Evolutionary conservation across 2,113 vertebrate species (phyloP).

Genomic region (Mastomys coucha): DNA sequence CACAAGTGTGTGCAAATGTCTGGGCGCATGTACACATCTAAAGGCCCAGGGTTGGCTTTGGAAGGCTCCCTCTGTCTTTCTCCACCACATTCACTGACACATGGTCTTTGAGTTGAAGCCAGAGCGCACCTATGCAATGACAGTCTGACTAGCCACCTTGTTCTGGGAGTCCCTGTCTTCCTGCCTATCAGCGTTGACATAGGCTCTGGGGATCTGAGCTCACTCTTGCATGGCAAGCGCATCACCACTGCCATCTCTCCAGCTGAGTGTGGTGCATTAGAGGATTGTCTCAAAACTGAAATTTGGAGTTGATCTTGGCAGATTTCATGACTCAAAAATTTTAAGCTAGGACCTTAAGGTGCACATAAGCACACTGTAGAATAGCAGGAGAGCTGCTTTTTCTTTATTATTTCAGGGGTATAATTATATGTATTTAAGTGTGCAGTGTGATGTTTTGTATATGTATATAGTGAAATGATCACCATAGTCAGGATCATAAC

Average conservation of each 20-base stretch:
- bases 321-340: not conserved
- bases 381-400: not conserved
- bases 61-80: not conserved
- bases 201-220: not conserved
- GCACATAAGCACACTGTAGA: not conserved
- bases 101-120: not conserved
- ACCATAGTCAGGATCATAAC: not conserved
- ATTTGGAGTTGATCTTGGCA: conserved; percentile 27
- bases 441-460: not conserved
- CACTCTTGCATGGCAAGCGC: not conserved
- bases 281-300: not conserved
- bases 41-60: not conserved
- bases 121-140: not conserved
- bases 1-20: not conserved
- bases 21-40: not conserved
- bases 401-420: not conserved
- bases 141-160: not conserved
- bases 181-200: not conserved
- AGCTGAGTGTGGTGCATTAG: not conserved
- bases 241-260: not conserved
- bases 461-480: not conserved
- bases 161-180: not conserved
- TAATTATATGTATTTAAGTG: not conserved
- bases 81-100: not conserved
- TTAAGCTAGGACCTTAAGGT: not conserved